Conservation (phyloP, 2,113 vertebrate genomes). For the Mastomys coucha region DNA sequence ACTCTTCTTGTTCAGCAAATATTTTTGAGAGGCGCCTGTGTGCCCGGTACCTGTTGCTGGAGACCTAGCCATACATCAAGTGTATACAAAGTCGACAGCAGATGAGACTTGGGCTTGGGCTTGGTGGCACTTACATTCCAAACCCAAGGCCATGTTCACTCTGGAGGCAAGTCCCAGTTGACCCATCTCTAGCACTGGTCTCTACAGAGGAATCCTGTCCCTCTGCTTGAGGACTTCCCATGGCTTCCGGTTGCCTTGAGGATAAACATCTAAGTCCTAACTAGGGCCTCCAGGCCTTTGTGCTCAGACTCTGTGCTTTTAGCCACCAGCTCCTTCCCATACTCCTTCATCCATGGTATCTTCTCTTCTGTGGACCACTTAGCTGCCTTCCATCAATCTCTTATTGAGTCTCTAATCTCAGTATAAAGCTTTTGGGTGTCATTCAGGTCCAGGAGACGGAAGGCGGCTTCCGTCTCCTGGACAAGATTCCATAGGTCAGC, state of each 20-base stretch:
- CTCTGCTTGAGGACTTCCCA: not conserved
- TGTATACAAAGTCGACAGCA: not conserved
- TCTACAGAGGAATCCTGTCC: not conserved
- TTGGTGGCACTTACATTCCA: not conserved
- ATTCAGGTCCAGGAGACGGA: not conserved
- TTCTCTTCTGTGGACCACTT: not conserved
- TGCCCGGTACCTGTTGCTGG: not conserved
- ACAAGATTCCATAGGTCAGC: not conserved
- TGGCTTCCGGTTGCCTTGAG: not conserved
- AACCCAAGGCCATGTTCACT: too few relatives aligned
- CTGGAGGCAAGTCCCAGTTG: not conserved
- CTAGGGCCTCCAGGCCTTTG: not conserved
- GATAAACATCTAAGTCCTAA: not conserved
- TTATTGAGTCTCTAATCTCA: not conserved
- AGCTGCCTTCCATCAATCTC: not conserved
- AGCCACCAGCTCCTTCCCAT: not conserved
- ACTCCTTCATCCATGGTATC: not conserved
- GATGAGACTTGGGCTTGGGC: not conserved
- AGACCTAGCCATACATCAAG: not conserved
- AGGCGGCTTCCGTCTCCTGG: not conserved
- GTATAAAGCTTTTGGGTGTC: not conserved
- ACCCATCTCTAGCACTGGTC: not conserved
- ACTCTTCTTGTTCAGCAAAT: slow-evolving; percentile 18
- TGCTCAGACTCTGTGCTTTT: not conserved
- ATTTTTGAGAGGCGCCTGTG: not conserved